Conservation (phyloP, 2,888 invertebrate species). For the Limnephilus rhombicus region DNA sequence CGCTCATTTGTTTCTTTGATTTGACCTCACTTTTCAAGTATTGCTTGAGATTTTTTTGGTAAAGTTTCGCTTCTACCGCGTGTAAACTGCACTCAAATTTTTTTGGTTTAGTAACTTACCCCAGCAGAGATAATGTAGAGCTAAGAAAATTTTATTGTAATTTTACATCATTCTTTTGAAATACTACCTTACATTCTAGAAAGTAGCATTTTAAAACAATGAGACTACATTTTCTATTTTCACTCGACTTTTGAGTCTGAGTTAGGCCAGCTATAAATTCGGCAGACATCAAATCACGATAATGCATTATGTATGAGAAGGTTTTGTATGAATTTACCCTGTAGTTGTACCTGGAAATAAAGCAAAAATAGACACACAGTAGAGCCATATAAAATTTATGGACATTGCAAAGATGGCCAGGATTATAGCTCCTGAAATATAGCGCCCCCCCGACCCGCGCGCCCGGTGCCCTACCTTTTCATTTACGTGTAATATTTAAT, state of each 20-base stretch:
- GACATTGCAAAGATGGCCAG: conserved; percentile 38
- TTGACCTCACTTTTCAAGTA: too few species aligned
- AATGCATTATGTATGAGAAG: not conserved
- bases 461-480: conserved; percentile 60
- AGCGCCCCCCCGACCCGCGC: conserved; percentile 50
- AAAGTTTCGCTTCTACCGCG: too few species aligned
- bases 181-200: not conserved
- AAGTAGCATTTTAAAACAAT: not conserved
- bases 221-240: not conserved
- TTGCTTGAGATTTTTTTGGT: too few species aligned
- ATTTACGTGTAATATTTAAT: conserved; percentile 65
- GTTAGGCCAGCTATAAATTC: not conserved
- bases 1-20: too few species aligned
- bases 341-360: conserved; percentile 24
- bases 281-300: not conserved
- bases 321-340: conserved; percentile 11
- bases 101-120: too few species aligned
- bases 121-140: too few species aligned
- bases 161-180: not conserved
- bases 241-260: not conserved
- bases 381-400: conserved; percentile 41
- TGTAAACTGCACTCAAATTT: too few species aligned
- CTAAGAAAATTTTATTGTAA: not conserved
- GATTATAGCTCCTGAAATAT: conserved; percentile 54
- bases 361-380: conserved; percentile 47